A percentile compares a stretch with the other conserved stretches of the same genome.
These are phyloP conservation scores for Melanotaenia boesemani DNA, from an alignment of 2,797 vertebrate species.

Conservation along the genomic window DNA sequence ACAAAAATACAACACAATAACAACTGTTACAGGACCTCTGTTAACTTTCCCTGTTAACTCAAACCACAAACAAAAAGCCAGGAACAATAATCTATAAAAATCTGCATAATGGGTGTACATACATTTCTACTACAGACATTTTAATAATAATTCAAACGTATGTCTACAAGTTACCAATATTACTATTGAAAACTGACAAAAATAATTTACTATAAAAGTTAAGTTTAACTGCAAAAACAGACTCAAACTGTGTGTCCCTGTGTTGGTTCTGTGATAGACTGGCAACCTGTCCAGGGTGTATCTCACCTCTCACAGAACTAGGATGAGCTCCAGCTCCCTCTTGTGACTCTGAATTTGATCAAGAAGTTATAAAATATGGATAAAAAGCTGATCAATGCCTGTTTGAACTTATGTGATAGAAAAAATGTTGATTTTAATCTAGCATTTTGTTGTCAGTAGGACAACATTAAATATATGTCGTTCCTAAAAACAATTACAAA, in stretches of 20 bases:
- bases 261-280: not conserved
- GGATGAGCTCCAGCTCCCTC: not conserved
- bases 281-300: not conserved
- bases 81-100: not conserved
- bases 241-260: too few relatives aligned
- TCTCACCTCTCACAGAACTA: not conserved
- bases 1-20: slow-evolving; percentile 8
- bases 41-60: not conserved
- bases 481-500: not conserved
- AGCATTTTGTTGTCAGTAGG: not conserved
- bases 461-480: not conserved
- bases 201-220: not conserved
- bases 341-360: not conserved
- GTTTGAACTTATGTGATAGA: not conserved
- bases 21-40: not conserved
- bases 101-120: not conserved
- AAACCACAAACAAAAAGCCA: not conserved
- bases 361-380: not conserved
- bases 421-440: not conserved
- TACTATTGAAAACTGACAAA: not conserved
- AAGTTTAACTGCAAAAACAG: not conserved
- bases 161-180: not conserved
- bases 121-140: not conserved
- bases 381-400: not conserved
- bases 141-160: not conserved